These are phyloP conservation scores for Nematolebias whitei DNA, from an alignment of 2,113 vertebrate genomes.

Conservation along the genomic window DNA sequence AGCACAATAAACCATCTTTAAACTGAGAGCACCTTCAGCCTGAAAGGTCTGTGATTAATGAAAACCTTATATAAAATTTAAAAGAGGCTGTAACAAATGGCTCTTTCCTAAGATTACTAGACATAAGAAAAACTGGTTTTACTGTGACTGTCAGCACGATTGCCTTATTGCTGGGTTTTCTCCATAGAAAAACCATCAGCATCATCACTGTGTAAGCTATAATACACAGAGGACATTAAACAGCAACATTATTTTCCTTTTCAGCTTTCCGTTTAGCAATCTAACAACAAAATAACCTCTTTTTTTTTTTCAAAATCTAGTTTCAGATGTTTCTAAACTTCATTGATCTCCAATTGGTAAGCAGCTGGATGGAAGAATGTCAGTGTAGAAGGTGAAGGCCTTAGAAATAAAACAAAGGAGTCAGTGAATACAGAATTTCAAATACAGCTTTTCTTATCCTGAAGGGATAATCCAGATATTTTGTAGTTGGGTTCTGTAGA, in stretches of 20 bases:
- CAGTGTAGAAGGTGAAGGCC: conserved; percentile 14
- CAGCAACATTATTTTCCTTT: conserved; percentile 17
- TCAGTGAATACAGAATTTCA: conserved; percentile 1
- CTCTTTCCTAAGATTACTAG: conserved; percentile 49
- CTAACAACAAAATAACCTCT: conserved; percentile 45
- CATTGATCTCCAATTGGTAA: conserved; percentile 37
- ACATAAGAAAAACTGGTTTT: conserved; percentile 49
- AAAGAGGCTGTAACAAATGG: conserved; percentile 47
- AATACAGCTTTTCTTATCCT: background rate
- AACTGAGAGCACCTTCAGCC: conserved; percentile 41
- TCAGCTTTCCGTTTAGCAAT: conserved; percentile 32
- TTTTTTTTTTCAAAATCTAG: conserved; percentile 32
- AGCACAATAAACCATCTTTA: conserved; percentile 41
- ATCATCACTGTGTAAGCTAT: conserved; percentile 45
- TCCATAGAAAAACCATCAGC: conserved; percentile 41
- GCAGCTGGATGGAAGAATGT: conserved; percentile 26
- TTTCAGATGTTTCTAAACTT: conserved; percentile 27
- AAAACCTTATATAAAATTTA: conserved; percentile 51
- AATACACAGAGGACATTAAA: conserved; percentile 38
- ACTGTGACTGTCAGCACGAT: conserved; percentile 48
- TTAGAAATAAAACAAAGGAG: conserved; percentile 4
- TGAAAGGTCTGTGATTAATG: conserved; percentile 57
- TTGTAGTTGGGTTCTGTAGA: no score
- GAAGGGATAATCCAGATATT: background rate
- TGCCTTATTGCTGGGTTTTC: conserved; percentile 38